Conservation (phyloP, 2,113 vertebrate genomes). For the Dromaius novaehollandiae region DNA sequence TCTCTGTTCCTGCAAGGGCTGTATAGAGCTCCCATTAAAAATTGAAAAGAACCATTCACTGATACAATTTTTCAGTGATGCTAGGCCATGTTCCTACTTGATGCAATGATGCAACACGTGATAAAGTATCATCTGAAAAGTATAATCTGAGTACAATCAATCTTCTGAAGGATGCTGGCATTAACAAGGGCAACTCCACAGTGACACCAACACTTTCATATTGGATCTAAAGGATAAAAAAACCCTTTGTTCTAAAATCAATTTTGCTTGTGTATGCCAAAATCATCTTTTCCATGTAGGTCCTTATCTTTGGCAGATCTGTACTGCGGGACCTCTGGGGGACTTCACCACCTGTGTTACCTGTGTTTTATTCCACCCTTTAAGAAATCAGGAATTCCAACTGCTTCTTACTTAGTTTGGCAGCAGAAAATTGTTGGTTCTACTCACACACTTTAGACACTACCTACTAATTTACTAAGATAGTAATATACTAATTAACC, state of each 20-base stretch:
- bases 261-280: not conserved
- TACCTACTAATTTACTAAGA: not conserved
- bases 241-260: not conserved
- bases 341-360: not conserved
- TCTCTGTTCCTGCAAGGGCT: not conserved
- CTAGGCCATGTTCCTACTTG: not conserved
- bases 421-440: not conserved
- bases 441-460: not conserved
- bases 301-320: not conserved
- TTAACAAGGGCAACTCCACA: not conserved
- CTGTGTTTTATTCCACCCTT: not conserved
- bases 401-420: not conserved
- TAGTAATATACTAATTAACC: not conserved
- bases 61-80: not conserved
- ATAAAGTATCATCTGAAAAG: not conserved
- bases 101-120: not conserved
- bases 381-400: not conserved
- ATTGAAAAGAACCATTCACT: not conserved
- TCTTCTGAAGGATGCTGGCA: not conserved
- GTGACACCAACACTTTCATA: not conserved
- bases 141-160: not conserved
- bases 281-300: not conserved
- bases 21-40: not conserved
- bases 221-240: not conserved
- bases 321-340: not conserved